phyloP scores from a whole-genome alignment of 2,888 invertebrate genomes.

The Phalangium opilio region DNA sequence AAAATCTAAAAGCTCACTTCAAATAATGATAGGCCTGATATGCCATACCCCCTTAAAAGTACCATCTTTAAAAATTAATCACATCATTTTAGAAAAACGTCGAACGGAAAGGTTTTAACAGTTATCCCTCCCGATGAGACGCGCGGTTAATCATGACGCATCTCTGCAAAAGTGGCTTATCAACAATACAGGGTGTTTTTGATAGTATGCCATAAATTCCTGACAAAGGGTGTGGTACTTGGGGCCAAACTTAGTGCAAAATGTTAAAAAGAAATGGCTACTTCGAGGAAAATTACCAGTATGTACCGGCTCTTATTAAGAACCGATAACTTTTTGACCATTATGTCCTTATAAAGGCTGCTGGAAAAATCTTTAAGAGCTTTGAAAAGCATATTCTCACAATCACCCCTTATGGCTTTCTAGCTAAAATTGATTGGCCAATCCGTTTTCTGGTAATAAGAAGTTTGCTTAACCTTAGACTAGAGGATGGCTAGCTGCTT shows the following conservation, averaged over 20 bases:
- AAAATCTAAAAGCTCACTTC: not conserved
- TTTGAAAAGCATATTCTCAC: not conserved
- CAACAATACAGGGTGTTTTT: no score
- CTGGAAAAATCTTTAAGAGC: not conserved
- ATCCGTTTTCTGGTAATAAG: not conserved
- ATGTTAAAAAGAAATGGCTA: no score
- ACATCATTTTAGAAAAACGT: slow-evolving; percentile 1
- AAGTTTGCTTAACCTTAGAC: no score
- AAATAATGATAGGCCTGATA: not conserved
- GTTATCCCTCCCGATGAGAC: no score
- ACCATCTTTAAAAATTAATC: not conserved
- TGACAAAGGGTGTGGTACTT: no score
- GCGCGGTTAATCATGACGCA: no score
- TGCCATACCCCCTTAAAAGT: not conserved
- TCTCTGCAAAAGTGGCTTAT: no score
- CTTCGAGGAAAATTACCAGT: not conserved
- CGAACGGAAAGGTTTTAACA: no score
- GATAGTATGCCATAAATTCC: no score
- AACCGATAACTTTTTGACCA: not conserved
- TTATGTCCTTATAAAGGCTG: not conserved
- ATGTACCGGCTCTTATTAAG: no score
- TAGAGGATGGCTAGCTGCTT: not conserved
- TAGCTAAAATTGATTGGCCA: not conserved
- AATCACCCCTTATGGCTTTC: not conserved
- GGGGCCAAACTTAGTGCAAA: no score